A percentile compares a stretch with the other conserved stretches of the same genome.
phyloP scores from a whole-genome alignment of 2,113 vertebrate genomes.

The Bungarus multicinctus region DNA sequence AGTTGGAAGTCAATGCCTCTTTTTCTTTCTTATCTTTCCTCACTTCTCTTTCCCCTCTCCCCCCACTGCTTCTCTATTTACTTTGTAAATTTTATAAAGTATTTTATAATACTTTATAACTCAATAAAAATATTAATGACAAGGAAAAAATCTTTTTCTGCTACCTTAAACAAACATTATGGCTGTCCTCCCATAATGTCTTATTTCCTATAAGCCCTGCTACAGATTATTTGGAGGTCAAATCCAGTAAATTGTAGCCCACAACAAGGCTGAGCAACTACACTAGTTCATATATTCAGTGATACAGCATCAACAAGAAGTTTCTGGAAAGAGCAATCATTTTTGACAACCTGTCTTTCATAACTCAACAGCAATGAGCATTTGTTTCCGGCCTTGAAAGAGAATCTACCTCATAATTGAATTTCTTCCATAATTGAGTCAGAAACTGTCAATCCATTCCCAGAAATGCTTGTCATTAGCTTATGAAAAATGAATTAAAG shows the following conservation, averaged over 20 bases:
- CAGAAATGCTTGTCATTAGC: conserved; percentile 61
- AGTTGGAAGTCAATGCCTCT: too few species aligned
- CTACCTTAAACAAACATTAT: not conserved
- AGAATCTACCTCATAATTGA: conserved; percentile 29
- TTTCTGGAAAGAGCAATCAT: not conserved
- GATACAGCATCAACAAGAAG: not conserved
- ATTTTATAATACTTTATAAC: too few species aligned
- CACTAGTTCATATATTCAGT: not conserved
- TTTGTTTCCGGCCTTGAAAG: conserved; percentile 24
- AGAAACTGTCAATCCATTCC: conserved; percentile 56
- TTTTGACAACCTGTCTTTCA: conserved; percentile 16
- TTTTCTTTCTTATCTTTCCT: too few species aligned
- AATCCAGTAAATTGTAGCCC: not conserved
- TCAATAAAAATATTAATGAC: too few species aligned
- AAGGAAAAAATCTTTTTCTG: not conserved
- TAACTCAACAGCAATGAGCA: not conserved
- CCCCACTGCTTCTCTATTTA: too few species aligned
- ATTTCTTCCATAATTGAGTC: conserved; percentile 49
- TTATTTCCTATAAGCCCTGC: not conserved
- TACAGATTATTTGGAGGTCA: not conserved
- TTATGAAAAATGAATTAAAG: conserved; percentile 53
- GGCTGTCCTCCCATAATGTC: not conserved
- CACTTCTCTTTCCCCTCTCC: too few species aligned
- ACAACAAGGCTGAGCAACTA: not conserved
- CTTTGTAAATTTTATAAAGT: too few species aligned